phyloP scores from a whole-genome alignment of 1,140 invertebrate genomes.

The Sitophilus oryzae region DNA sequence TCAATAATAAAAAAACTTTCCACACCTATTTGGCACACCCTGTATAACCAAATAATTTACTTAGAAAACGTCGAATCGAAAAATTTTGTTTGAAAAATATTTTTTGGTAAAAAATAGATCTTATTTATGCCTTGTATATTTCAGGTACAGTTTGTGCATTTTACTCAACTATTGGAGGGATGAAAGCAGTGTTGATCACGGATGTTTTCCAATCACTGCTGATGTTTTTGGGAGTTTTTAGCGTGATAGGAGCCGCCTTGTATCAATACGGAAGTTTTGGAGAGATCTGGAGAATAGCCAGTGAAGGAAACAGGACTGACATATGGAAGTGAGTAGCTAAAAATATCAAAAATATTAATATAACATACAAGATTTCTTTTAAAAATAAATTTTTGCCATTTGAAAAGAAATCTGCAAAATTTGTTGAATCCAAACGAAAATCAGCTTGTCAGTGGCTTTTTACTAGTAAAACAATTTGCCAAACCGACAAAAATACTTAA shows the following conservation, averaged over 20 bases:
- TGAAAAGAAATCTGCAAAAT: no score
- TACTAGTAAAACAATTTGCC: no score
- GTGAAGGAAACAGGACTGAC: slow-evolving; percentile 58
- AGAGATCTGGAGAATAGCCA: slow-evolving; percentile 62
- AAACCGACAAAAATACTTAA: no score
- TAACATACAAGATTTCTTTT: background rate
- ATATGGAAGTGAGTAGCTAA: slow-evolving; percentile 57
- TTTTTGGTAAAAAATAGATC: no score
- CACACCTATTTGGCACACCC: no score
- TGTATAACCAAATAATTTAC: no score
- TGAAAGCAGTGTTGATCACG: slow-evolving; percentile 84
- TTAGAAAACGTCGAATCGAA: no score
- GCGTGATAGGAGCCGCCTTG: slow-evolving; percentile 66
- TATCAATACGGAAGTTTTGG: slow-evolving; percentile 57
- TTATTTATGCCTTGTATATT: no score
- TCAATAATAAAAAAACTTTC: no score
- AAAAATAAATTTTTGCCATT: background rate
- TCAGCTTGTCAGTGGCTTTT: no score
- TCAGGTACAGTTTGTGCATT: slow-evolving; percentile 68
- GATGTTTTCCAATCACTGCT: slow-evolving; percentile 77
- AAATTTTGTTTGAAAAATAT: no score
- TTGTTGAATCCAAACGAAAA: no score
- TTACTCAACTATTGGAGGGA: slow-evolving; percentile 81
- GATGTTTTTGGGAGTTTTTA: slow-evolving; percentile 72
- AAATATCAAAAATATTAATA: background rate